Base-by-base conservation (phyloP, 2,888 invertebrate genomes). In the Tenthredo distinguenda region DNA sequence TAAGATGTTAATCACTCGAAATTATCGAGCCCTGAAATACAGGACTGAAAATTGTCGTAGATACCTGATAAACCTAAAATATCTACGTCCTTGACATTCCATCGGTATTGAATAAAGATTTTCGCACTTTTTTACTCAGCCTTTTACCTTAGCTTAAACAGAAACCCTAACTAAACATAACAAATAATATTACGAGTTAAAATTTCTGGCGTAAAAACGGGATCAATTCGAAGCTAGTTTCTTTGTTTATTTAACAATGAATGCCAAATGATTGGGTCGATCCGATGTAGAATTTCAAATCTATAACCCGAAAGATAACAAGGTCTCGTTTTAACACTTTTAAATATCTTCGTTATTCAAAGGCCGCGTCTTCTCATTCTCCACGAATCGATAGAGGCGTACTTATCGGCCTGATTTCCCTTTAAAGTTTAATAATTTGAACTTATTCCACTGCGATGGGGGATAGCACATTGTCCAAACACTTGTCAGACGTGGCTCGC, bases 401-500 rank as follows among this genome's bases (percentile, higher is more conserved):
- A 40, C 12, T 47, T 4, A 47, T 47, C 47, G 47, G 1, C n/a
- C 21, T 21, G 58, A 34, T 68, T 34, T 15, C 18, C 68, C 2
- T 34, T 68, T 34, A 47, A 77, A 43, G 43, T 77, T 74, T 26
- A n/a, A 9, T 43, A 43, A 74, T 43, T 40, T 43, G 21, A 71
- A n/a, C 21, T 71, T 71, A n/a, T 71, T 37, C 2, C 40, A n/a
- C 12, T 74, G 7, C n/a, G 3, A 21, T 18, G 34, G 21, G 34
- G 62, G 6, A 55, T 55, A 81, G 81, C 62, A 81, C 37, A 62
- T 81, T 81, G 85, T 86, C 79, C 82, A 86, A 85, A 72, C 85
- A 87, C 85, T 87, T 87, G 85, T 87, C 85, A 65, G 85, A 86
- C 84, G 87, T 87, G 87, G 40, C 82, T 87, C 87, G 86, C 85